These are phyloP conservation scores for Xyliphius kryptos DNA, from an alignment of 2,113 vertebrate species.

Conservation along the genomic window DNA sequence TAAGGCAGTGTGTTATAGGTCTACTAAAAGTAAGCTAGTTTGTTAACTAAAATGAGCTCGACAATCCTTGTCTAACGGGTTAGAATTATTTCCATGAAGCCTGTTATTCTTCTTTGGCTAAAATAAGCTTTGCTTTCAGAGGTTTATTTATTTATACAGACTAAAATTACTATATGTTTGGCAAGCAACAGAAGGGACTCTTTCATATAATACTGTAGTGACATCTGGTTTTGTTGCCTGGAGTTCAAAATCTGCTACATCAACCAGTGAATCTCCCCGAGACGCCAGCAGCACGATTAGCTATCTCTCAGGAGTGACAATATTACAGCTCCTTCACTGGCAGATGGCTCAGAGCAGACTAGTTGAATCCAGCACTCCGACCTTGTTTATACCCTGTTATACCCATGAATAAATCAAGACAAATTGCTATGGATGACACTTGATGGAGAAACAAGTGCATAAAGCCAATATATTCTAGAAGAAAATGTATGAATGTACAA, in stretches of 20 bases:
- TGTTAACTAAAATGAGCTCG: too few species aligned
- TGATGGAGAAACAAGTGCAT: constrained; percentile 39
- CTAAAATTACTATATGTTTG: constrained; percentile 7
- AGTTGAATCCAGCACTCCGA: constrained; percentile 40
- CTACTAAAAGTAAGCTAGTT: too few species aligned
- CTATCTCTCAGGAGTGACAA: constrained; percentile 35
- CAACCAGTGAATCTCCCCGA: constrained; percentile 40
- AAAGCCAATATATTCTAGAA: constrained; percentile 41
- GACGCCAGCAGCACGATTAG: constrained; percentile 34
- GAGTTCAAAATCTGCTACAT: constrained; percentile 36
- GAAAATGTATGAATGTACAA: too few species aligned
- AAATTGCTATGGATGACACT: constrained; percentile 45
- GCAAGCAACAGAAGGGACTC: constrained; percentile 15
- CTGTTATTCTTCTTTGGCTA: too few species aligned
- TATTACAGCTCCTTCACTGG: constrained; percentile 45
- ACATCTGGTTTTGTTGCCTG: constrained; percentile 29
- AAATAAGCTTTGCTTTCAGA: too few species aligned
- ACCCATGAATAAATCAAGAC: constrained; percentile 49
- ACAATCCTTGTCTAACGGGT: too few species aligned
- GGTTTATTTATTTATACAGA: too few species aligned
- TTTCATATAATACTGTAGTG: constrained; percentile 20
- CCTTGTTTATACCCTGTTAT: constrained; percentile 49
- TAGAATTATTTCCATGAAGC: too few species aligned
- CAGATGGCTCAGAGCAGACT: constrained; percentile 33
- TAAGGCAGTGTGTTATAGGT: too few species aligned